Evolutionary conservation across 37 sponge, comb jelly and placozoan genomes (phyloP), one percentile per base, ranked within the genome.

Genomic region (Mnemiopsis leidyi): DNA sequence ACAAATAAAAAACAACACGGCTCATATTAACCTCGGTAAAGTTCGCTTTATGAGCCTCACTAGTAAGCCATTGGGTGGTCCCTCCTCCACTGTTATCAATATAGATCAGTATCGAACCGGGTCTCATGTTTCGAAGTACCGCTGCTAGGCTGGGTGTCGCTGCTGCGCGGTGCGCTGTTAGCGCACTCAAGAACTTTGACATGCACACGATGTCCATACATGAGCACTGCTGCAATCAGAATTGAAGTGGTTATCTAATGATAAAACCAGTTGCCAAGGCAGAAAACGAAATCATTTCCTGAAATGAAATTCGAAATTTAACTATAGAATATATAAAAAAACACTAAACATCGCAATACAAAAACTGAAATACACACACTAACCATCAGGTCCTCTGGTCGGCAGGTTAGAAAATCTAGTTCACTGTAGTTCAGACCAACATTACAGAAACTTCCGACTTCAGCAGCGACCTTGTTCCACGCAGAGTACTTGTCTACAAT

Each of bases 101-200:
- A 33, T 85, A 85, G 26, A 85, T 28, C 25, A 85, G 61, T 26
- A 85, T 23, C 21, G 90, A 0, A n/a, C 90, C 90, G 3, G 90
- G 48, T 25, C n/a, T 13, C 61, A 85, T 38, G 61, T 40, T 16
- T n/a, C 29, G n/a, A 20, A 85, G 36, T 61, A 85, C 61, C 25
- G 0, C 0, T 29, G 23, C 48, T 1, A 39, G 48, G 26, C 36
- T 85, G 24, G n/a, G 0, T 20, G 90, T 33, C 48, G 61, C 90
- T 16, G 48, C 36, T 7, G 23, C 90, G 30, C 61, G 40, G 61
- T 85, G 90, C 30, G 90, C 90, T n/a, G 61, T 38, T 7, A 85
- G 90, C 0, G 61, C 61, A 28, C 90, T 85, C 0, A 85, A 61
- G 90, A 85, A 85, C 90, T 85, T 85, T 1, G 61, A 40, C 61